These are phyloP conservation scores for Barbus barbus DNA, from an alignment of 2,113 vertebrate genomes.

Conservation along the genomic window DNA sequence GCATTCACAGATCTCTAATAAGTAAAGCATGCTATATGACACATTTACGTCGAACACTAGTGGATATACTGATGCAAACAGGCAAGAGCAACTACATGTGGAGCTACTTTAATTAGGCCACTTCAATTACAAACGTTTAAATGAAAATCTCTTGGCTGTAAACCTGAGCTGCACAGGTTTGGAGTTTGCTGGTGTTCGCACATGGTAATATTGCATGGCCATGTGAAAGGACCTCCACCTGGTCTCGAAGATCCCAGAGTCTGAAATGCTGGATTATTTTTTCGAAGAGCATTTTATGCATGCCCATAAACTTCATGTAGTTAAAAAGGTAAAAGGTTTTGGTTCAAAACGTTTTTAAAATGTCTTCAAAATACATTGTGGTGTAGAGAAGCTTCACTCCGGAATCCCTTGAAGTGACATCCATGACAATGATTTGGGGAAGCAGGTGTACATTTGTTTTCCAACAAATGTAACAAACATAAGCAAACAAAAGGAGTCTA, in stretches of 20 bases:
- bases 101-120: slow-evolving; percentile 47
- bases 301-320: slow-evolving; percentile 31
- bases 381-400: background rate
- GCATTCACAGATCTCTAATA: slow-evolving; percentile 33
- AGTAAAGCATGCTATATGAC: slow-evolving; percentile 5
- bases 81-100: slow-evolving; percentile 6
- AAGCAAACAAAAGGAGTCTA: slow-evolving; percentile 6
- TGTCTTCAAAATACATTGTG: slow-evolving; percentile 21
- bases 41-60: too few species aligned
- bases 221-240: background rate
- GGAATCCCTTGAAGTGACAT: background rate
- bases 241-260: background rate
- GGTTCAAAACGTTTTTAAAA: too few species aligned
- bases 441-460: background rate
- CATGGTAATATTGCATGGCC: background rate
- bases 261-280: slow-evolving; percentile 9
- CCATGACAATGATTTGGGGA: background rate
- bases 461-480: background rate
- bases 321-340: slow-evolving; percentile 24
- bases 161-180: background rate
- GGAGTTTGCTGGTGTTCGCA: slow-evolving; percentile 15
- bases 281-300: background rate
- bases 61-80: slow-evolving; percentile 16
- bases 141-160: slow-evolving; percentile 8
- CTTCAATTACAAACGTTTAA: slow-evolving; percentile 18